These are phyloP conservation scores for Cheilosia variabilis DNA, from an alignment of 2,888 invertebrate genomes.

Conservation along the genomic window DNA sequence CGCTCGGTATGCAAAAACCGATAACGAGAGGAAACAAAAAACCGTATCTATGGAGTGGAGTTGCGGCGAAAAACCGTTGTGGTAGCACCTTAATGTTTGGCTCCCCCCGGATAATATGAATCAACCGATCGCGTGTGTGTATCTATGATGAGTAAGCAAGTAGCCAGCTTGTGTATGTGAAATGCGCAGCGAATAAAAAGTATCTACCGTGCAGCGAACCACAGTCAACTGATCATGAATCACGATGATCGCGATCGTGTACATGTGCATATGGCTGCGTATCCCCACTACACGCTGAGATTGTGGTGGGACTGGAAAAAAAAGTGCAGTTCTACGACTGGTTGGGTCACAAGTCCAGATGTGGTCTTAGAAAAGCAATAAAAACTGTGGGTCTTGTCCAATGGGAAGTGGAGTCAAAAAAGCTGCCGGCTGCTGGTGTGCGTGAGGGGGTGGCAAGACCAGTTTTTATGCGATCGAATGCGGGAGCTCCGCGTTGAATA, in stretches of 20 bases:
- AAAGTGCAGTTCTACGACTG: constrained; percentile 67
- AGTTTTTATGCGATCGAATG: constrained; percentile 11
- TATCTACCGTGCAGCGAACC: constrained; percentile 66
- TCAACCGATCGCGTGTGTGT: constrained; percentile 14
- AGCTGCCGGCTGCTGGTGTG: constrained; percentile 18
- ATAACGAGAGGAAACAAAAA: constrained; percentile 39
- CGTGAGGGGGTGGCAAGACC: constrained; percentile 61
- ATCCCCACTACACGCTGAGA: constrained; percentile 56
- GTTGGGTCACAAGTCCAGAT: constrained; percentile 49
- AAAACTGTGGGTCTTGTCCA: constrained; percentile 64
- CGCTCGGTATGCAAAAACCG: constrained; percentile 51
- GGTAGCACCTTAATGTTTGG: constrained; percentile 57
- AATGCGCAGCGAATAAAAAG: constrained; percentile 59
- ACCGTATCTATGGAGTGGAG: not conserved
- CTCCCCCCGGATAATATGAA: constrained; percentile 18
- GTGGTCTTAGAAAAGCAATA: constrained; percentile 42
- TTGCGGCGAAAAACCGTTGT: constrained; percentile 67
- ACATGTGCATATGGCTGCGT: constrained; percentile 21
- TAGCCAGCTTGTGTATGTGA: constrained; percentile 25
- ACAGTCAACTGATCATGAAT: constrained; percentile 69
- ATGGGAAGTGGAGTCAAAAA: constrained; percentile 62
- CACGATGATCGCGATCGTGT: constrained; percentile 60
- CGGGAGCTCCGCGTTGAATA: not conserved
- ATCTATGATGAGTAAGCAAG: constrained; percentile 22
- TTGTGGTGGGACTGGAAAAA: constrained; percentile 25